phyloP scores from a whole-genome alignment of 2,113 vertebrate species.

The Muntiacus muntjak region DNA sequence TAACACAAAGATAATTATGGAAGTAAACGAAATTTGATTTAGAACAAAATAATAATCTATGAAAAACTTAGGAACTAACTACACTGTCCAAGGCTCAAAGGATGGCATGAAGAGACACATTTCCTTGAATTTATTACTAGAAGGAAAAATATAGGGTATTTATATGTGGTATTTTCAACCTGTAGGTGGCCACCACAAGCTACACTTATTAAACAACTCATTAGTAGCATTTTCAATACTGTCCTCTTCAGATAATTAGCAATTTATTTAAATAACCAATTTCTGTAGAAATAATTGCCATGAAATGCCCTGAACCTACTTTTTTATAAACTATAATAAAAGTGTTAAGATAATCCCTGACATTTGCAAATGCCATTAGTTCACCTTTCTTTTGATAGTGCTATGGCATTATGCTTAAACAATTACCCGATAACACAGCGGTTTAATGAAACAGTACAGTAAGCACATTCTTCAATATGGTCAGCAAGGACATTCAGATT shows the following conservation, averaged over 20 bases:
- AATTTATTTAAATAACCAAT: slow-evolving; percentile 89
- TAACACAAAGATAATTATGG: background rate
- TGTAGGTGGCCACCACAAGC: slow-evolving; percentile 88
- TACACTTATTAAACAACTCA: slow-evolving; percentile 81
- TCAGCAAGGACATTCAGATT: slow-evolving; percentile 74
- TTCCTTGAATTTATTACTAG: background rate
- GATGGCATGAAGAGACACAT: background rate
- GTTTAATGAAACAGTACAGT: slow-evolving; percentile 83
- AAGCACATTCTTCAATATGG: slow-evolving; percentile 80
- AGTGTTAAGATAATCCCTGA: slow-evolving; percentile 92
- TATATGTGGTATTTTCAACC: slow-evolving; percentile 68
- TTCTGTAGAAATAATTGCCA: slow-evolving; percentile 88
- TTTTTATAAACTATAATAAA: slow-evolving; percentile 91
- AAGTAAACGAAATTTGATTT: background rate
- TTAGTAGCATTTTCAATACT: slow-evolving; percentile 83
- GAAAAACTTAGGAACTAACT: background rate
- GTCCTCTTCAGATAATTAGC: slow-evolving; percentile 88
- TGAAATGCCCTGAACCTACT: slow-evolving; percentile 85
- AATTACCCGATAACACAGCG: slow-evolving; percentile 85
- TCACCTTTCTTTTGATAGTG: slow-evolving; percentile 91
- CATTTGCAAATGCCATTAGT: slow-evolving; percentile 93
- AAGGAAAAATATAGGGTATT: background rate
- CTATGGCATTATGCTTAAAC: slow-evolving; percentile 89
- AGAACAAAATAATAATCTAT: background rate
- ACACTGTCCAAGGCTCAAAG: background rate